These are phyloP conservation scores for Augochlorella aurata DNA, from an alignment of 2,888 invertebrate genomes.

Conservation along the genomic window DNA sequence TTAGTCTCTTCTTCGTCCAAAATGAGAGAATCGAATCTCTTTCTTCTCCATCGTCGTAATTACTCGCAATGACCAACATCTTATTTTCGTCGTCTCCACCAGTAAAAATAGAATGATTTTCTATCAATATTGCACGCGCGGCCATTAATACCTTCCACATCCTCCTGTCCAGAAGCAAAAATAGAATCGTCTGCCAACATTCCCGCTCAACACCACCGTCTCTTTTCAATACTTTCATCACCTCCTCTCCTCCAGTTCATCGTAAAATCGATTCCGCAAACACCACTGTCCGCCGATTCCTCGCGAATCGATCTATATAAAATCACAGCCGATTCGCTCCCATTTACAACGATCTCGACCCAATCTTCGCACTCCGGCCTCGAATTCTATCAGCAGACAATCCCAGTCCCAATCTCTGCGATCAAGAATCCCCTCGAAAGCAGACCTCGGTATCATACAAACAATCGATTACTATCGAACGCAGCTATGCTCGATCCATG, in stretches of 20 bases:
- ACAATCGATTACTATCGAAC: not conserved
- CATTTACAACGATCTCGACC: not conserved
- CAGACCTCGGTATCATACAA: not conserved
- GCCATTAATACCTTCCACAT: not conserved
- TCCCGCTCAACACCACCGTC: not conserved
- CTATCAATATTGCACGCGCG: not conserved
- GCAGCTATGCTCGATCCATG: not conserved
- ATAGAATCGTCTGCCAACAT: not conserved
- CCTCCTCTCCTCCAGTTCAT: not conserved
- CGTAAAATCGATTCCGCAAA: constrained; percentile 3
- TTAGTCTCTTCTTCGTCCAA: not conserved
- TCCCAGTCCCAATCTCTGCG: too few relatives aligned
- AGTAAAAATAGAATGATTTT: not conserved
- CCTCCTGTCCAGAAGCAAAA: not conserved
- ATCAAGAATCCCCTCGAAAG: too few relatives aligned
- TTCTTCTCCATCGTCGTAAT: too few relatives aligned
- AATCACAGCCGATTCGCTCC: not conserved
- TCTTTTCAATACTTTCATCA: not conserved
- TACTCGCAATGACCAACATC: too few relatives aligned
- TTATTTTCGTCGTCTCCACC: not conserved
- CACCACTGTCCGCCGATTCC: not conserved
- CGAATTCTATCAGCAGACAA: not conserved
- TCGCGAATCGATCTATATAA: not conserved
- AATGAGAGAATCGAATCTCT: not conserved
- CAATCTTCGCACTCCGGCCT: not conserved